Conservation (phyloP, 2,888 invertebrate species). For the Octodonta nipae region DNA sequence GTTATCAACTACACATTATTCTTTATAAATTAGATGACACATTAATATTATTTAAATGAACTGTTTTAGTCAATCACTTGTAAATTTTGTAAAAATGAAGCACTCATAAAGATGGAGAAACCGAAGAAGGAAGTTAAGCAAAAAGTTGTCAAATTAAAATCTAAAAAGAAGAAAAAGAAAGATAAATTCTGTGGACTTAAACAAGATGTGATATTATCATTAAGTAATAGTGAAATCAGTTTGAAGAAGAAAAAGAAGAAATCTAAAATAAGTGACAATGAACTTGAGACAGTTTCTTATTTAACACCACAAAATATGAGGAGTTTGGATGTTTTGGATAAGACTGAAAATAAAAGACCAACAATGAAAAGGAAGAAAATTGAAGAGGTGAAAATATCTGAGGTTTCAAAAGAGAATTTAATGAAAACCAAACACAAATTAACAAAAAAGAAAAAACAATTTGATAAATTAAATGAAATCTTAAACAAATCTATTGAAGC, state of each 20-base stretch:
- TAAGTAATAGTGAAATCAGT: conserved; percentile 3
- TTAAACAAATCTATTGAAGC: conserved; percentile 10
- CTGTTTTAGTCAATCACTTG: conserved; percentile 24
- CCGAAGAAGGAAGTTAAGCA: conserved; percentile 3
- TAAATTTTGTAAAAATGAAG: conserved; percentile 20
- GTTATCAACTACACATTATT: no score
- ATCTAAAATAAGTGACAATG: conserved; percentile 10
- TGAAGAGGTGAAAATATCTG: conserved; percentile 10
- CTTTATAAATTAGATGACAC: no score
- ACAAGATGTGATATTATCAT: conserved; percentile 10
- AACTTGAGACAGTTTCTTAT: no score
- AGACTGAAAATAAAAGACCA: conserved; percentile 7
- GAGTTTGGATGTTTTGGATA: conserved; percentile 1
- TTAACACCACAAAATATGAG: conserved; percentile 1
- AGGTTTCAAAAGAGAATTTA: no score
- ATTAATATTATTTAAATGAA: no score
- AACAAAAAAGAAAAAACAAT: conserved; percentile 10
- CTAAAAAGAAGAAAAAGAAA: conserved; percentile 28
- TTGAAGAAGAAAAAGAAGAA: conserved; percentile 2
- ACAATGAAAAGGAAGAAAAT: conserved; percentile 5
- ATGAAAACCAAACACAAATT: no score
- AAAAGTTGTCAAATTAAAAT: not conserved
- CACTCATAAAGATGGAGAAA: conserved; percentile 7
- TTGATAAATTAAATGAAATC: conserved; percentile 10
- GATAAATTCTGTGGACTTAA: conserved; percentile 36